Base-by-base conservation (phyloP, 1,140 invertebrate species). In the Psilanteris sp. region DNA sequence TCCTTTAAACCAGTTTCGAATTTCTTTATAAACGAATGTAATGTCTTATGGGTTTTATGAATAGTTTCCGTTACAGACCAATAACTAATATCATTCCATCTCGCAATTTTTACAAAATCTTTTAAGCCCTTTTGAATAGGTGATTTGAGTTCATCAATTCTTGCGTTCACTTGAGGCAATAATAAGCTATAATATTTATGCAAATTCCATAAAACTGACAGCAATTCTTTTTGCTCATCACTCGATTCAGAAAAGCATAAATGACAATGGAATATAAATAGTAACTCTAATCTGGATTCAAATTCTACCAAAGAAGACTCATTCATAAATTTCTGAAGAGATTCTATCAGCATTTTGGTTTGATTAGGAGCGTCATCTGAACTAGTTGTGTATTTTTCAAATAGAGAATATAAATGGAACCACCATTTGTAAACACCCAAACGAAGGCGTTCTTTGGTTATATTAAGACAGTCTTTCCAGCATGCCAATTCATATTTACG, bases 71-170 rank as follows among this genome's bases (percentile, higher is more conserved):
- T 96, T 4, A 99, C 92, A n/a, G 96, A 92, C 92, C 95, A 98
- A 83, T 97, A 97, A 81, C 94, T 98, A 0, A 97, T 92, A 81
- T 99, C 97, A 81, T 96, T 97, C 94, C 97, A 99, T 20, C 95
- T 90, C n/a, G 94, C 94, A 31, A 99, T 98, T 84, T 98, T 98
- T 0, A 99, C 94, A 84, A 96, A 97, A 64, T 98, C 96, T 67
- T 94, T 94, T 0, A 99, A 82, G 85, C 97, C 95, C 87, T 97
- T 97, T 77, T 98, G 96, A 59, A 98, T 95, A 0, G 96, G 96
- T 0, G 89, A 79, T 46, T 93, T 91, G 4, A 94, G 86, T 3
- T 91, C 89, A 11, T 91, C 90, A 1, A 97, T 92, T 43, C 91
- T 89, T 0, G 89, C 86, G 0, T 88, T 81, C 0, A 99, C 91